phyloP scores from a whole-genome alignment of 2,113 vertebrate species.

The Indicator indicator region DNA sequence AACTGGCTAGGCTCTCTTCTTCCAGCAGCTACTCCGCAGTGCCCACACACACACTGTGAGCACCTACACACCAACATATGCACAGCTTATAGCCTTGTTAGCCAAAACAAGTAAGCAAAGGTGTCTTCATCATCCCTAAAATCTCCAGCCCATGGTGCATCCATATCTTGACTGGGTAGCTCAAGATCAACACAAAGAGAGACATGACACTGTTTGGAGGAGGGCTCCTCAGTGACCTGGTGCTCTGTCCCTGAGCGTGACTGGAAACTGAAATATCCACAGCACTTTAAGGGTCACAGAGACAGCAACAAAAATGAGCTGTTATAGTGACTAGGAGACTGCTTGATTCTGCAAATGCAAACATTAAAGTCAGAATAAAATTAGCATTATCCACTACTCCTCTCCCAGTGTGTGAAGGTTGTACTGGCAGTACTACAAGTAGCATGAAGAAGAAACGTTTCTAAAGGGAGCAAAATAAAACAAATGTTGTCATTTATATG shows the following conservation, averaged over 20 bases:
- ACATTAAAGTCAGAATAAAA: constrained; percentile 18
- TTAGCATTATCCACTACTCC: not conserved
- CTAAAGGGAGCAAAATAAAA: not conserved
- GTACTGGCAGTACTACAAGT: not conserved
- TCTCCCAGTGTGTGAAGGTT: not conserved
- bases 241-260: not conserved
- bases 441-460: not conserved
- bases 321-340: not conserved
- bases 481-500: not conserved
- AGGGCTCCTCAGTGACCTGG: not conserved
- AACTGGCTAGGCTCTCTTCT: not conserved
- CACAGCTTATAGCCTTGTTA: not conserved
- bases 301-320: not conserved
- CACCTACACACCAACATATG: not conserved
- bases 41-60: too few species aligned
- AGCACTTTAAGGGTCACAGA: not conserved
- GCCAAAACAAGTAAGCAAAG: not conserved
- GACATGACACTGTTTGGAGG: not conserved
- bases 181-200: not conserved
- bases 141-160: not conserved
- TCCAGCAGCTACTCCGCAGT: rapidly evolving
- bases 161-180: not conserved
- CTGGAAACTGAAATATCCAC: too few species aligned
- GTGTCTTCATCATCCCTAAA: not conserved
- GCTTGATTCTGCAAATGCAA: not conserved